Evolutionary conservation across 2,113 vertebrate species (phyloP).

Genomic region (Noctilio leporinus): DNA sequence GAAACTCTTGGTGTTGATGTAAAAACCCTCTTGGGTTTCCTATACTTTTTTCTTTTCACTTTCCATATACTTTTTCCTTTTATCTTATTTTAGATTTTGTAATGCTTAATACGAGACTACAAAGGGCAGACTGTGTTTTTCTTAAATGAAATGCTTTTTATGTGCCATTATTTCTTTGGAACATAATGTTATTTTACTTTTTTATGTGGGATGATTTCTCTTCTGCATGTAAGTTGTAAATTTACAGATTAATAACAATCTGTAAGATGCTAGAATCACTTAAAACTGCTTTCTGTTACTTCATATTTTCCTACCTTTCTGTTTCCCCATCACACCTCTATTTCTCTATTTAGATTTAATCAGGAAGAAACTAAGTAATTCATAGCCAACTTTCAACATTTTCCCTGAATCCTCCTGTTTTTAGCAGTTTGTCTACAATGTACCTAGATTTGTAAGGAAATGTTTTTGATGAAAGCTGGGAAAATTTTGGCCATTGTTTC

Average conservation of each 20-base stretch:
- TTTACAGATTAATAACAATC: neutral
- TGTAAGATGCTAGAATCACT: neutral
- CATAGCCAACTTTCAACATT: neutral
- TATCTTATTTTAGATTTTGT: neutral
- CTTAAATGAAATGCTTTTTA: neutral
- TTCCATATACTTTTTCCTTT: neutral
- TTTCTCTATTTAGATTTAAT: constrained; percentile 34
- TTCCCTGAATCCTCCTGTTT: too few species aligned
- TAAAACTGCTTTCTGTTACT: neutral
- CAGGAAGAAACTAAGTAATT: neutral
- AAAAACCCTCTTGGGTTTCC: neutral
- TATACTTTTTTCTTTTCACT: neutral
- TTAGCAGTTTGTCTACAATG: neutral
- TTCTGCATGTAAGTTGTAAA: too few species aligned
- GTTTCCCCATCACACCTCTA: neutral
- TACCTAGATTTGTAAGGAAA: neutral
- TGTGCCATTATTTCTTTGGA: neutral
- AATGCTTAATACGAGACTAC: neutral
- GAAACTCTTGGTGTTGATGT: neutral
- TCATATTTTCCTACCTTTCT: neutral
- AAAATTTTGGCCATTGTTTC: neutral
- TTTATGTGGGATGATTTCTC: neutral
- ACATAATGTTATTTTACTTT: neutral
- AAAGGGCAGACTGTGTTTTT: neutral
- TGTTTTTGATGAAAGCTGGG: neutral